Conservation (phyloP, 2,888 invertebrate species). For the Napeogenes inachia region DNA sequence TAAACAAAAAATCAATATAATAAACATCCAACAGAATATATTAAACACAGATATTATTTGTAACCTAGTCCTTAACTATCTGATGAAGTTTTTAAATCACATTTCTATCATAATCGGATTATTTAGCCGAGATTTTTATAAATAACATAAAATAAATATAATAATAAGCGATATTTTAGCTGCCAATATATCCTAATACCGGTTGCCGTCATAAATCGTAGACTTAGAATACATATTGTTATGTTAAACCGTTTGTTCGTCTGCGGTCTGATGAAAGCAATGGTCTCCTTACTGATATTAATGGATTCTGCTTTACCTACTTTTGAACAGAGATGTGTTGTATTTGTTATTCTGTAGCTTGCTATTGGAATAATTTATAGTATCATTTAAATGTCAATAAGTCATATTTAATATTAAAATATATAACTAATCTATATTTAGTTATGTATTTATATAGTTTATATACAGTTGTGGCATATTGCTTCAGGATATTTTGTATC, state of each 20-base stretch:
- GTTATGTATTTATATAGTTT: too few species aligned
- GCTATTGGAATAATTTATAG: not conserved
- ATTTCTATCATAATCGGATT: not conserved
- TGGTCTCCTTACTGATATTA: not conserved
- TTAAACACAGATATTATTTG: too few species aligned
- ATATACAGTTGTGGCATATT: too few species aligned
- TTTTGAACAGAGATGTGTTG: not conserved
- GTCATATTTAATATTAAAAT: too few species aligned
- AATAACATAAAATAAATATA: not conserved
- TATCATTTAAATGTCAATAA: too few species aligned
- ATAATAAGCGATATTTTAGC: not conserved
- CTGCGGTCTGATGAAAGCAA: not conserved
- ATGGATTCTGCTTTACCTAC: not conserved
- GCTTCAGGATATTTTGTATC: too few species aligned
- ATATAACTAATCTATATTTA: too few species aligned
- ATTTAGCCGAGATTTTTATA: not conserved
- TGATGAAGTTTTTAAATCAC: not conserved
- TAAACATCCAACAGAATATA: too few species aligned
- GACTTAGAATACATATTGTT: constrained; percentile 17
- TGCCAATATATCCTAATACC: not conserved
- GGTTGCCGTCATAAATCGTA: constrained; percentile 8
- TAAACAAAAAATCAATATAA: too few species aligned
- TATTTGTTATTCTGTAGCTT: not conserved
- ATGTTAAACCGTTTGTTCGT: constrained; percentile 16
- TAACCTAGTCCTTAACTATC: too few species aligned